phyloP scores from a whole-genome alignment of 2,888 invertebrate species.

The Drosophila kanekoi region DNA sequence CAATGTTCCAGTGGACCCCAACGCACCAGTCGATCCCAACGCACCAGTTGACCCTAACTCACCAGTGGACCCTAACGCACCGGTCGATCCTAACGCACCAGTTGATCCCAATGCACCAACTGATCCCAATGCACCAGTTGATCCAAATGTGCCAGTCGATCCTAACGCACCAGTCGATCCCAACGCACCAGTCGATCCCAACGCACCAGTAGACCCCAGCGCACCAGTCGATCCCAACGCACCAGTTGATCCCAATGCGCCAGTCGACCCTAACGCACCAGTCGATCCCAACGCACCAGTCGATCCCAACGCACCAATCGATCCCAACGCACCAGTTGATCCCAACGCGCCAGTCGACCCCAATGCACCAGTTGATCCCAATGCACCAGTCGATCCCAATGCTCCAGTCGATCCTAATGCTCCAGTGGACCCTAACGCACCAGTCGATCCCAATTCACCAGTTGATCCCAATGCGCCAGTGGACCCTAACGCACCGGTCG shows the following conservation, averaged over 20 bases:
- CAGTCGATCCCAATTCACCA: not conserved
- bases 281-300: not conserved
- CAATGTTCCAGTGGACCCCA: conserved; percentile 26
- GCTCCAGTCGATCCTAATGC: not conserved
- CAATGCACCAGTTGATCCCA: not conserved
- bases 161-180: not conserved
- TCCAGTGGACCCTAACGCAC: fast-evolving
- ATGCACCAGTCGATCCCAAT: not conserved
- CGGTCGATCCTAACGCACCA: conserved; percentile 18
- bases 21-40: conserved; percentile 17
- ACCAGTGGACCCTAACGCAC: conserved; percentile 1
- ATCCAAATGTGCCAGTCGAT: conserved; percentile 14
- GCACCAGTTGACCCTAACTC: conserved; percentile 31
- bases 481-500: fast-evolving
- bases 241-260: not conserved
- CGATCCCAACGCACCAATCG: fast-evolving
- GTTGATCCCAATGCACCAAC: conserved; percentile 25
- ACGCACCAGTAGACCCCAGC: not conserved
- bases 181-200: not conserved
- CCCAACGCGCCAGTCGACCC: not conserved
- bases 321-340: not conserved
- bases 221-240: conserved; percentile 1
- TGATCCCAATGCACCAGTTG: conserved; percentile 13
- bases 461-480: not conserved
- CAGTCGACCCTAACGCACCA: conserved; percentile 5